Base-by-base conservation (phyloP, 2,797 vertebrate species). In the Halcyon chelicuti region DNA sequence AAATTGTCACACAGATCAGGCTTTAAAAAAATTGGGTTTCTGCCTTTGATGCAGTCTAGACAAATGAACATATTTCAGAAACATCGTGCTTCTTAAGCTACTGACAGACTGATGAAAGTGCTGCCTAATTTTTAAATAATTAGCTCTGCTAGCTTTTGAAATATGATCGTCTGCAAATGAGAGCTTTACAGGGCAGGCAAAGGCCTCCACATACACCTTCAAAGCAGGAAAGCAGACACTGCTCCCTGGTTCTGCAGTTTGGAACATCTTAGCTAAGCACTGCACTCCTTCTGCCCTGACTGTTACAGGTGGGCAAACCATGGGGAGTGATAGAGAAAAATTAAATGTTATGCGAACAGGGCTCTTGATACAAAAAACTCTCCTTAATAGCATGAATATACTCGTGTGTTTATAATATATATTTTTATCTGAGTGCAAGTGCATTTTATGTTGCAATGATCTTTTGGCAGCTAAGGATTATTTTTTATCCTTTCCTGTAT, bases 61-160 rank as follows among this genome's bases (percentile, higher is more conserved):
- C 58, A 96, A 96, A 92, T 71, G 88, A 97, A 91, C 54, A 71
- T 83, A 89, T 95, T 96, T 94, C 88, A 95, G 94, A 91, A 97
- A 96, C 44, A 80, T 88, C 6, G 1, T n/a, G 62, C 80, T 96
- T 96, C 76, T 83, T 75, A 93, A 87, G 86, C 40, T 89, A 22
- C 88, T 80, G 76, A 86, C 52, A 92, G 75, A 71, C 74, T 91
- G 44, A 82, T 87, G 83, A 88, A 94, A 90, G 44, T 37, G 42
- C 31, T 74, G 81, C 9, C 40, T 93, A 94, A 93, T 94, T 96
- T 96, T 94, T 68, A 94, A 97, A 94, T 96, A 88, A 94, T 91
- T 96, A 90, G 61, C 72, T 96, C 63, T 85, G 92, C 82, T 71
- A 84, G 29, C 61, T 95, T 94, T 93, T 74, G 72, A 94, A 68